Percentiles rank a stretch among this genome's conserved stretches.
These are phyloP conservation scores for Heptranchias perlo DNA, from an alignment of 2,113 vertebrate genomes.

Conservation along the genomic window DNA sequence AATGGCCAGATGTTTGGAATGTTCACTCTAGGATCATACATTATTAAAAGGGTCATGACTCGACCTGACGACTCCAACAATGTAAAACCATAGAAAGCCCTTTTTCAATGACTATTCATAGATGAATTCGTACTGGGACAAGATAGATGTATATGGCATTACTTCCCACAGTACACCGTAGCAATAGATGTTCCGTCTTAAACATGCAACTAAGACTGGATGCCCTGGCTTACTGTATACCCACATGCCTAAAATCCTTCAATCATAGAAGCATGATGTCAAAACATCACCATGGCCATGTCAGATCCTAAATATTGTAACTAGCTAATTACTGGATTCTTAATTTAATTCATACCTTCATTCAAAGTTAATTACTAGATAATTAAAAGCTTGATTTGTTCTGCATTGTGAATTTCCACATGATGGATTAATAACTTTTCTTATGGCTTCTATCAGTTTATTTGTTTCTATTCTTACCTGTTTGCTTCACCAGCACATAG, in stretches of 20 bases:
- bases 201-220: not conserved
- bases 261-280: not conserved
- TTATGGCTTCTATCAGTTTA: slow-evolving; percentile 52
- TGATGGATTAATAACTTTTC: slow-evolving; percentile 60
- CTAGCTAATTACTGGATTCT: not conserved
- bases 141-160: not conserved
- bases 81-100: not conserved
- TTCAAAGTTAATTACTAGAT: slow-evolving; percentile 46
- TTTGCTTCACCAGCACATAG: slow-evolving; percentile 52
- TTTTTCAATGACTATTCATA: not conserved
- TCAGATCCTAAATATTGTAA: not conserved
- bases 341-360: slow-evolving; percentile 13
- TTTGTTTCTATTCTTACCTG: slow-evolving; percentile 55
- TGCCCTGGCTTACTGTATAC: no score
- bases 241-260: not conserved
- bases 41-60: not conserved
- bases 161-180: not conserved
- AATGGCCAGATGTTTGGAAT: not conserved
- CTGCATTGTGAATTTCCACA: slow-evolving; percentile 58
- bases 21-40: not conserved
- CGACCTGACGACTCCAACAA: not conserved
- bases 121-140: not conserved
- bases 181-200: not conserved
- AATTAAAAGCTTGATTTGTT: slow-evolving; percentile 58
- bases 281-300: not conserved